Conservation (phyloP, 2,113 vertebrate genomes). For the Varanus salvator region DNA sequence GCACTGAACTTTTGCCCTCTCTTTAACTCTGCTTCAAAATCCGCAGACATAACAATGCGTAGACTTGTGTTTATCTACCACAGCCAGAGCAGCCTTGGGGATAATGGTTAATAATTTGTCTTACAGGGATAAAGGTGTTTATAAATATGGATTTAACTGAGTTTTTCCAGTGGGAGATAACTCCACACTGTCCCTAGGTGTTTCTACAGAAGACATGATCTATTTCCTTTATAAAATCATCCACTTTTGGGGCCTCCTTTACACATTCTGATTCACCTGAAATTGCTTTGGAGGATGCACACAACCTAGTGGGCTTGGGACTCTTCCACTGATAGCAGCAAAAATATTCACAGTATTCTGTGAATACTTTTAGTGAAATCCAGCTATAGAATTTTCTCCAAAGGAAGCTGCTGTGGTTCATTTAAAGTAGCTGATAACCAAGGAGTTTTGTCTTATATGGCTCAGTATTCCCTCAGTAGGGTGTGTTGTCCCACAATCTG, state of each 20-base stretch:
- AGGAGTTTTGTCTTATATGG: neutral
- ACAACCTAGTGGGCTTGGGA: neutral
- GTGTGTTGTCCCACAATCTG: neutral
- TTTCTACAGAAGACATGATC: constrained; percentile 49
- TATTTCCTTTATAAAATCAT: constrained; percentile 70
- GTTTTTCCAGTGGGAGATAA: constrained; percentile 54
- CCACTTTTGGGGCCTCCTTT: constrained; percentile 46
- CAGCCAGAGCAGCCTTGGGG: constrained; percentile 71
- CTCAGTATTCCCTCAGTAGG: neutral
- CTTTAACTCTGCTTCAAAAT: constrained; percentile 63
- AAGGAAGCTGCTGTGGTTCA: neutral
- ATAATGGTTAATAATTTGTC: constrained; percentile 66
- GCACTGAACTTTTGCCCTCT: constrained; percentile 58
- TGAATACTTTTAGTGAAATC: constrained; percentile 14
- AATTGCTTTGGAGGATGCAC: constrained; percentile 13
- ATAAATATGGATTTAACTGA: constrained; percentile 78
- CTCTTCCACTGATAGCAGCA: neutral
- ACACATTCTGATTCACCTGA: constrained; percentile 8
- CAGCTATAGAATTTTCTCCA: neutral
- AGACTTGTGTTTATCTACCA: constrained; percentile 69
- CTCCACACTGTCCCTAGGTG: constrained; percentile 61
- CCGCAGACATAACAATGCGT: constrained; percentile 53
- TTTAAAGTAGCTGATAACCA: neutral
- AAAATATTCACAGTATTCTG: constrained; percentile 3
- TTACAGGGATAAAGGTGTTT: constrained; percentile 73